phyloP scores from a whole-genome alignment of 2,797 vertebrate species.

The Anolis apletophallus region DNA sequence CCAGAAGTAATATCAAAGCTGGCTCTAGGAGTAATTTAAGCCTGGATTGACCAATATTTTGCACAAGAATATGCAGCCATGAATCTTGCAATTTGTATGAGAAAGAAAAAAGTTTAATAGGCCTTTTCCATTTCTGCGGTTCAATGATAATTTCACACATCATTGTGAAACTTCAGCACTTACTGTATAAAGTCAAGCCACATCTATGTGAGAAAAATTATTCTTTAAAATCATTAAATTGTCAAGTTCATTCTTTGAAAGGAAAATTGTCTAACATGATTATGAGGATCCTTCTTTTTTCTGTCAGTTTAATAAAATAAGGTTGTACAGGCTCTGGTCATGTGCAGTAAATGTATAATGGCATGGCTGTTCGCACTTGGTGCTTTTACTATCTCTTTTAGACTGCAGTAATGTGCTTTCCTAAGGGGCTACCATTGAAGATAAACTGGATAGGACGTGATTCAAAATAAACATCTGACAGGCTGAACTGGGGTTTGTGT shows the following conservation, averaged over 20 bases:
- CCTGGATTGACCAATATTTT: constrained; percentile 9
- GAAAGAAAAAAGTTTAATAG: constrained; percentile 11
- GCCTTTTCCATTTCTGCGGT: constrained; percentile 8
- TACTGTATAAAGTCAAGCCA: constrained; percentile 16
- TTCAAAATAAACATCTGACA: background rate
- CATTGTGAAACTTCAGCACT: constrained; percentile 20
- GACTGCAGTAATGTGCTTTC: background rate
- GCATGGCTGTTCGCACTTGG: background rate
- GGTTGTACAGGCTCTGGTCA: background rate
- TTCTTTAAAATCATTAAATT: constrained; percentile 4
- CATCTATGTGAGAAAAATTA: background rate
- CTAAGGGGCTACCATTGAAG: background rate
- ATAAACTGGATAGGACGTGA: background rate
- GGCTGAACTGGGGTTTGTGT: no score
- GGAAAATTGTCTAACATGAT: constrained; percentile 35
- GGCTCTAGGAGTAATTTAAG: constrained; percentile 21
- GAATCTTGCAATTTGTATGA: constrained; percentile 24
- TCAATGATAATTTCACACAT: constrained; percentile 11
- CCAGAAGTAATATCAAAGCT: background rate
- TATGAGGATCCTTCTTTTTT: constrained; percentile 12
- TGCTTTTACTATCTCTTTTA: background rate
- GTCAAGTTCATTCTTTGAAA: constrained; percentile 13
- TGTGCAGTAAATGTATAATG: background rate
- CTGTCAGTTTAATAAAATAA: constrained; percentile 18
- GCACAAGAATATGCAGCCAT: constrained; percentile 4